phyloP scores from a whole-genome alignment of 2,113 vertebrate species.

The Microcebus griseorufus region DNA sequence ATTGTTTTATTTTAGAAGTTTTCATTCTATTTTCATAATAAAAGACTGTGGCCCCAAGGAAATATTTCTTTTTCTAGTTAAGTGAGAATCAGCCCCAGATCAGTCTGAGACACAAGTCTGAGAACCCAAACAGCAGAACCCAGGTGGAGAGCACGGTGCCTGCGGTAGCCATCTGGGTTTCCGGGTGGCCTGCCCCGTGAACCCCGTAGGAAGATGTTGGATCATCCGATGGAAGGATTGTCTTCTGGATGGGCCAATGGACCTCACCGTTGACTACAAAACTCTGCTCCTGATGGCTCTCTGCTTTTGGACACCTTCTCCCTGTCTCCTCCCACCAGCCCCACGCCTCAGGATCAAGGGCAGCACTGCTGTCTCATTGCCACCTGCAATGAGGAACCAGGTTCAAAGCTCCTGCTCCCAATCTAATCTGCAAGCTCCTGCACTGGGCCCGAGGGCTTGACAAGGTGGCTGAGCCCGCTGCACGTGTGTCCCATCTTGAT shows the following conservation, averaged over 20 bases:
- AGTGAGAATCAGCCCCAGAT: not conserved
- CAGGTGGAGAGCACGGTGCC: not conserved
- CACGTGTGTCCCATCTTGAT: not conserved
- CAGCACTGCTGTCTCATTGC: not conserved
- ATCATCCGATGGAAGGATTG: not conserved
- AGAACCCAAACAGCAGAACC: not conserved
- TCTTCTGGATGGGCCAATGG: not conserved
- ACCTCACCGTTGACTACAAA: not conserved
- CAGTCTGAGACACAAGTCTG: not conserved
- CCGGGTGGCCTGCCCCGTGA: not conserved
- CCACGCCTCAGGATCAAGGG: not conserved
- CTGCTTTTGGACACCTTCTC: not conserved
- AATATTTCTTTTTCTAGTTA: not conserved
- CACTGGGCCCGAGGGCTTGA: fast-evolving
- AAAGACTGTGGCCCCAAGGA: too few relatives aligned
- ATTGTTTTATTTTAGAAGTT: too few relatives aligned
- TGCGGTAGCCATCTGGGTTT: not conserved
- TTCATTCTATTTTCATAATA: too few relatives aligned
- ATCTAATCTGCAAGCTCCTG: not conserved
- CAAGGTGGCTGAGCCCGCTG: not conserved
- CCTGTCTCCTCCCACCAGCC: not conserved
- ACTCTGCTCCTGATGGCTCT: not conserved
- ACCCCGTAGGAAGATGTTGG: not conserved
- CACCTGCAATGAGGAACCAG: not conserved
- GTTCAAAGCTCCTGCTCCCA: not conserved